These are phyloP conservation scores for Microcaecilia unicolor DNA, from an alignment of 2,797 vertebrate genomes.

Conservation along the genomic window DNA sequence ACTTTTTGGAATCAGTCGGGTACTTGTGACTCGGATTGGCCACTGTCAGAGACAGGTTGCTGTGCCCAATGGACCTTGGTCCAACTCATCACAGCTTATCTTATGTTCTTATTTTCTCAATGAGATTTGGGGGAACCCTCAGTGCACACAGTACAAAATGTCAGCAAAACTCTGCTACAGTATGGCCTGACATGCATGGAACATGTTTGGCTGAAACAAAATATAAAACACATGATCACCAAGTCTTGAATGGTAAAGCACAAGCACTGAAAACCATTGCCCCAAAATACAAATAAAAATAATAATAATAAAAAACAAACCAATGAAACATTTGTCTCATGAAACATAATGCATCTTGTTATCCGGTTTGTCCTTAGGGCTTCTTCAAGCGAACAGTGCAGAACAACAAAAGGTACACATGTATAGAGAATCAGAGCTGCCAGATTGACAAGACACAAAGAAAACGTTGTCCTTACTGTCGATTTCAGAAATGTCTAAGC, in stretches of 20 bases:
- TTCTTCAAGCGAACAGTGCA: slow-evolving; percentile 99
- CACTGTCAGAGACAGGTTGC: too few relatives aligned
- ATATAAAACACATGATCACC: too few relatives aligned
- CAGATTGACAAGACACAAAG: slow-evolving; percentile 98
- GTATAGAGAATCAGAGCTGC: slow-evolving; percentile 98
- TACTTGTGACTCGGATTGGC: too few relatives aligned
- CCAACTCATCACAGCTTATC: too few relatives aligned
- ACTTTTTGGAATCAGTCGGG: too few relatives aligned
- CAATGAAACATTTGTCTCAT: neutral
- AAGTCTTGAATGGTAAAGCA: slow-evolving; percentile 2
- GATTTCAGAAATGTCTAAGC: slow-evolving; percentile 96
- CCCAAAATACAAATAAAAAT: slow-evolving; percentile 18
- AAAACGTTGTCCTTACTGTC: slow-evolving; percentile 95
- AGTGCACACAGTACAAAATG: too few relatives aligned
- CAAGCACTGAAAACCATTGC: slow-evolving; percentile 14
- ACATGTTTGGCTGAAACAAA: slow-evolving; percentile 16
- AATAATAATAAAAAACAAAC: too few relatives aligned
- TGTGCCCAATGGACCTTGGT: too few relatives aligned
- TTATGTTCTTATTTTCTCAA: too few relatives aligned
- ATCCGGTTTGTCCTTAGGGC: slow-evolving; percentile 67
- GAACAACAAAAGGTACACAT: slow-evolving; percentile 99
- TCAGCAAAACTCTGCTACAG: slow-evolving; percentile 1
- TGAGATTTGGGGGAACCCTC: too few relatives aligned
- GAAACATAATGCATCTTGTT: slow-evolving; percentile 10
- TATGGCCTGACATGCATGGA: slow-evolving; percentile 3